These are phyloP conservation scores for Trachelus troglodyta DNA, from an alignment of 2,888 invertebrate species.

Conservation along the genomic window DNA sequence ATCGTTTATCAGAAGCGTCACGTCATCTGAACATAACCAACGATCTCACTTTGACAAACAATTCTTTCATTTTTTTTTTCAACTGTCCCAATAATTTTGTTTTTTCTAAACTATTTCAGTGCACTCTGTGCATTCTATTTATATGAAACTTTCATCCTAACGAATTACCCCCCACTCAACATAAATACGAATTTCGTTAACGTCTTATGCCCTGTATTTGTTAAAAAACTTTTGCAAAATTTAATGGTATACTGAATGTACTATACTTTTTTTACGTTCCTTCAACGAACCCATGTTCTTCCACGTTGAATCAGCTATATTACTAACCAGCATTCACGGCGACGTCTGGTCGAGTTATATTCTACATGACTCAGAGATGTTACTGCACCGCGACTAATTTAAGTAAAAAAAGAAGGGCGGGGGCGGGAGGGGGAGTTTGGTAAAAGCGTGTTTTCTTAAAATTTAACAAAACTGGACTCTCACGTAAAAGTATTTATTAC, in stretches of 20 bases:
- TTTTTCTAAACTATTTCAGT: background rate
- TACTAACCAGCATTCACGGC: background rate
- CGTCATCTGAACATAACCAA: no score
- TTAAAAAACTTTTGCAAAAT: background rate
- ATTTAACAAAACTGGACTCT: background rate
- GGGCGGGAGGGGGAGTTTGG: no score
- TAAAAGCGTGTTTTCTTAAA: background rate
- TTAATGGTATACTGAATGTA: background rate
- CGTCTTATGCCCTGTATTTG: background rate
- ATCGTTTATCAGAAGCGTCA: no score
- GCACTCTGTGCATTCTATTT: background rate
- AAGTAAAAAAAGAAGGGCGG: rapidly evolving
- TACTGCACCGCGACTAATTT: background rate
- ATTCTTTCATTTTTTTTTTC: no score
- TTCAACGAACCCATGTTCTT: background rate
- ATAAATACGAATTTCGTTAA: background rate
- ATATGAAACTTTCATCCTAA: background rate
- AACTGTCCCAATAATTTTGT: background rate
- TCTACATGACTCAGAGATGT: background rate
- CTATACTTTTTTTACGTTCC: background rate
- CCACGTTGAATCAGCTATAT: background rate
- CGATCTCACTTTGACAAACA: no score
- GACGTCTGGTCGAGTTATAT: background rate
- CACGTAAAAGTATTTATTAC: background rate
- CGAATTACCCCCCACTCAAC: background rate